Conservation (phyloP, 2,888 invertebrate genomes). For the Hirudinaria manillensis region DNA sequence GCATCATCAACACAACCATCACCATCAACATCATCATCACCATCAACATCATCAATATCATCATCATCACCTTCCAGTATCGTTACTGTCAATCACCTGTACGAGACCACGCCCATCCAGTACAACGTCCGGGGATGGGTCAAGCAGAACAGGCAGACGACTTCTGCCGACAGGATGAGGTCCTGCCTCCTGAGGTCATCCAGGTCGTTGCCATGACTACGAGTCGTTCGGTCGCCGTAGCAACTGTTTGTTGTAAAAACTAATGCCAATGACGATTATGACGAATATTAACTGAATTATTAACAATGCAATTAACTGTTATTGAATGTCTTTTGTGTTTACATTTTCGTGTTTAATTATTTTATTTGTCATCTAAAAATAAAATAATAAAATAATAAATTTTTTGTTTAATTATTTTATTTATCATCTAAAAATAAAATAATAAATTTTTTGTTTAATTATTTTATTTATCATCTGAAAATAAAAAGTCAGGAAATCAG, state of each 20-base stretch:
- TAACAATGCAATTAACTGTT: too few species aligned
- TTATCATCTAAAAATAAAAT: too few species aligned
- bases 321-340: too few species aligned
- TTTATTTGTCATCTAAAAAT: too few species aligned
- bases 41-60: not conserved
- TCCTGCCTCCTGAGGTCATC: slow-evolving; percentile 9
- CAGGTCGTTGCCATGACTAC: slow-evolving; percentile 15
- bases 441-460: too few species aligned
- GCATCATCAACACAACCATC: too few species aligned
- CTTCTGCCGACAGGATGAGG: not conserved
- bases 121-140: slow-evolving; percentile 25
- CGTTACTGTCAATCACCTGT: slow-evolving; percentile 2
- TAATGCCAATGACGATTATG: not conserved
- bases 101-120: not conserved
- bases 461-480: too few species aligned
- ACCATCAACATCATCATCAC: not conserved
- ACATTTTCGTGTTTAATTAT: too few species aligned
- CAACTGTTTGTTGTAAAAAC: not conserved
- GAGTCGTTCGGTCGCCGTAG: not conserved
- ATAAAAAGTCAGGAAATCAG: slow-evolving; percentile 1
- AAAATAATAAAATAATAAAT: slow-evolving; percentile 1
- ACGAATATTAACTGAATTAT: too few species aligned
- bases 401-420: too few species aligned
- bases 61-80: not conserved
- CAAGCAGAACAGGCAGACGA: slow-evolving; percentile 6